Evolutionary conservation across 23 tunicate species (phyloP).

Genomic region (Trididemnum miniatum): DNA sequence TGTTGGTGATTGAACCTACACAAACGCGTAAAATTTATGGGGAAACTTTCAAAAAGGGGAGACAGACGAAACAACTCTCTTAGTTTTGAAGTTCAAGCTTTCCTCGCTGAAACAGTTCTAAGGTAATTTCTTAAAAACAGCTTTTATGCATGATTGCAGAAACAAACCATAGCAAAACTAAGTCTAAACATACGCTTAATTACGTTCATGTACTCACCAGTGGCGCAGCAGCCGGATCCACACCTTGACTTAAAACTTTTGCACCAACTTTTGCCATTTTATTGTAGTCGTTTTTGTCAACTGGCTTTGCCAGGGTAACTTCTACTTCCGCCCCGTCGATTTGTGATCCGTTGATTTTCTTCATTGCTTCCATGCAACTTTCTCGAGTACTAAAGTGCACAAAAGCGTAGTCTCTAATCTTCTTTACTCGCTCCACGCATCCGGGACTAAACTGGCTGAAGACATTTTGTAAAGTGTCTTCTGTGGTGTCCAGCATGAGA

Average conservation of each 20-base stretch:
- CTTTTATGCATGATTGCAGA: too few species aligned
- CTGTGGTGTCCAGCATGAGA: conserved; percentile 98
- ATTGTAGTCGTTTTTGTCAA: conserved; percentile 97
- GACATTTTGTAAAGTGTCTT: conserved; percentile 90
- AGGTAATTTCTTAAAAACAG: too few species aligned
- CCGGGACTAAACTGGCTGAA: conserved; percentile 95
- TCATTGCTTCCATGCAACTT: conserved; percentile 69
- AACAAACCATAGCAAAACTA: too few species aligned
- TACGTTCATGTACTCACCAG: too few species aligned
- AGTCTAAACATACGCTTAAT: too few species aligned
- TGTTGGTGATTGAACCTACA: conserved; percentile 47
- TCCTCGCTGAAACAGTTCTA: too few species aligned
- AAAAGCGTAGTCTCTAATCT: conserved; percentile 86
- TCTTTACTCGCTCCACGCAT: conserved; percentile 91
- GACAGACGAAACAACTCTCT: too few species aligned
- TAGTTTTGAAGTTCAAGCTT: too few species aligned
- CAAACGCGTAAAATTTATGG: too few species aligned
- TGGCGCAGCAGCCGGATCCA: not conserved
- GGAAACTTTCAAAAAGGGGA: too few species aligned
- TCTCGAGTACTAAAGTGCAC: conserved; percentile 82
- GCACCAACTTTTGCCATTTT: conserved; percentile 99
- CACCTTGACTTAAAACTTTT: conserved; percentile 62
- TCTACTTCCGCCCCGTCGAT: conserved; percentile 89
- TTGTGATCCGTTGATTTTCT: conserved; percentile 49
- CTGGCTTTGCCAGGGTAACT: conserved; percentile 96